phyloP scores from a whole-genome alignment of 2,888 invertebrate genomes.

The Anaspis maculata region DNA sequence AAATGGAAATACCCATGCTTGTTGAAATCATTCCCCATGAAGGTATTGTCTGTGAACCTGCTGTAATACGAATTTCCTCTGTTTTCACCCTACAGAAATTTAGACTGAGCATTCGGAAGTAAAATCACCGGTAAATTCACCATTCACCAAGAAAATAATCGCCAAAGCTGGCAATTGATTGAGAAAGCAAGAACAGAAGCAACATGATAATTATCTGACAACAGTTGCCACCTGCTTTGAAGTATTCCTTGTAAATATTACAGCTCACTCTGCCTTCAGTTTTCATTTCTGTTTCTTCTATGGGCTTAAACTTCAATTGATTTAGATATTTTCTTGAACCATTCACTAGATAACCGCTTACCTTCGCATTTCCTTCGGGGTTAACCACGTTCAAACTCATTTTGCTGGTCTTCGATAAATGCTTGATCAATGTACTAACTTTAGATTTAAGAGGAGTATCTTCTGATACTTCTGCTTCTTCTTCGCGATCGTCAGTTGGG shows the following conservation, averaged over 20 bases:
- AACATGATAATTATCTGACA: conserved; percentile 45
- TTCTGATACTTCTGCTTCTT: conserved; percentile 1
- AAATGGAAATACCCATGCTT: conserved; percentile 36
- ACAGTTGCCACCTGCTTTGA: conserved; percentile 49
- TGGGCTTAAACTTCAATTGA: conserved; percentile 36
- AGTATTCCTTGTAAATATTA: conserved; percentile 48
- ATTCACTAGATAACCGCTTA: too few species aligned
- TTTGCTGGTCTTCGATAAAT: conserved; percentile 11
- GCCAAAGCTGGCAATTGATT: conserved; percentile 36
- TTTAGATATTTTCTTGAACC: too few species aligned
- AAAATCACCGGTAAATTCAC: conserved; percentile 21
- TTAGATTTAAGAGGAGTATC: not conserved
- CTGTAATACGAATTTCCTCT: too few species aligned
- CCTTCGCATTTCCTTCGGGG: conserved; percentile 26
- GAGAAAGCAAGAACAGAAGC: conserved; percentile 47
- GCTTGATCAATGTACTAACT: conserved; percentile 10
- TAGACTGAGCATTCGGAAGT: too few species aligned
- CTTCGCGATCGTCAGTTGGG: conserved; percentile 1
- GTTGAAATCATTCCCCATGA: too few species aligned
- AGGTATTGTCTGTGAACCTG: too few species aligned
- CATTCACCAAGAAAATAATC: conserved; percentile 37
- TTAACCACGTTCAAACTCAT: conserved; percentile 19
- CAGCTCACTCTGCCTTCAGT: conserved; percentile 46
- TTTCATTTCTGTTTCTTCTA: conserved; percentile 44
- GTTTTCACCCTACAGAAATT: too few species aligned